Percentiles rank a stretch among this genome's conserved stretches.
phyloP scores from a whole-genome alignment of 2,797 vertebrate species.

The Xerus rutilus region DNA sequence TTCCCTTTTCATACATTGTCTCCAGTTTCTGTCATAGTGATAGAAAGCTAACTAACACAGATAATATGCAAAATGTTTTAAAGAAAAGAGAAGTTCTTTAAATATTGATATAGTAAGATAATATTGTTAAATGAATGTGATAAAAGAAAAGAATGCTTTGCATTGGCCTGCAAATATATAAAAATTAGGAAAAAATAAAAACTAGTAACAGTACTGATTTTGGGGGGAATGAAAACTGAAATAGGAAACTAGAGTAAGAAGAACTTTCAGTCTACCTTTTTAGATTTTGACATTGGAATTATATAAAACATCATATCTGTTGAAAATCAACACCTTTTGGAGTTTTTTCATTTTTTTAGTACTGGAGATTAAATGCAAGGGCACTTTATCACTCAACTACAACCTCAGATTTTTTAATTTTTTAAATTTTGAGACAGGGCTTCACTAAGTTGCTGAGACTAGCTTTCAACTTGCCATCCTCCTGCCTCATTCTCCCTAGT shows the following conservation, averaged over 20 bases:
- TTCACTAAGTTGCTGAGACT: too few species aligned
- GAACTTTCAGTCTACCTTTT: neutral
- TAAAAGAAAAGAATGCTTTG: neutral
- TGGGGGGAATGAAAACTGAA: neutral
- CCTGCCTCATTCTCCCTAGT: too few species aligned
- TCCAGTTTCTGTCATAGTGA: neutral
- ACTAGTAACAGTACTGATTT: neutral
- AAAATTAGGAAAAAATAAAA: neutral
- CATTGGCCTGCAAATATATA: neutral
- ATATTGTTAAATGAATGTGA: neutral
- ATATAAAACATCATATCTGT: neutral
- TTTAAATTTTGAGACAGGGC: too few species aligned
- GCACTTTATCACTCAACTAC: too few species aligned
- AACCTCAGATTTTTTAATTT: too few species aligned
- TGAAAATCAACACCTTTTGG: neutral
- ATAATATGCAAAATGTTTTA: neutral
- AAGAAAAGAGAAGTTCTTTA: neutral
- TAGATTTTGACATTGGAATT: neutral
- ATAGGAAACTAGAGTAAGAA: neutral
- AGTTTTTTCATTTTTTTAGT: too few species aligned
- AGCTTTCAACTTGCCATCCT: too few species aligned
- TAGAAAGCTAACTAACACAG: neutral
- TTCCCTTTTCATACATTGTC: too few species aligned
- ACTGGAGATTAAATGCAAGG: too few species aligned
- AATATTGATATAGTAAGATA: neutral